Percentiles rank a stretch among this genome's conserved stretches.
phyloP scores from a whole-genome alignment of 2,888 invertebrate species.

The Stomorhina lunata region DNA sequence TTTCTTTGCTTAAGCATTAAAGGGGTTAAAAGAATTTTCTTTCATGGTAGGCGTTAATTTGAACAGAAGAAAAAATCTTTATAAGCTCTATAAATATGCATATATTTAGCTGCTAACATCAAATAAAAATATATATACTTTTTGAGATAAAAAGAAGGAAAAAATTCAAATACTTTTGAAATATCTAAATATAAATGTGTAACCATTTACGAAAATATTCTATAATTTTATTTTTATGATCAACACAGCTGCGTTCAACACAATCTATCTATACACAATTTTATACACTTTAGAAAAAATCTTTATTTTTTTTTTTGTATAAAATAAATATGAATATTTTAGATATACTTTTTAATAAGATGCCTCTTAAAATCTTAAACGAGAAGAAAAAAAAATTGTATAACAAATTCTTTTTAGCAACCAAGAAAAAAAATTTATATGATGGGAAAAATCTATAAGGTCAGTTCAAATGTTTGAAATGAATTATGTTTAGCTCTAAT shows the following conservation, averaged over 20 bases:
- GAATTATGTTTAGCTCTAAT: conserved; percentile 36
- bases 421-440: conserved; percentile 45
- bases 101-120: conserved; percentile 32
- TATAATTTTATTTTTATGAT: conserved; percentile 38
- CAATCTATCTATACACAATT: background rate
- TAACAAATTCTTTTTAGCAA: background rate
- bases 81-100: background rate
- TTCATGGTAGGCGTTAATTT: conserved; percentile 40
- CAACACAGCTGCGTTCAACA: conserved; percentile 29
- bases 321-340: no score
- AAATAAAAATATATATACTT: conserved; percentile 14
- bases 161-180: background rate
- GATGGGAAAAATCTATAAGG: conserved; percentile 40
- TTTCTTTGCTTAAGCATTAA: background rate
- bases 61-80: no score
- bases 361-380: no score
- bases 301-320: no score
- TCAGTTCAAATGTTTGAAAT: conserved; percentile 32
- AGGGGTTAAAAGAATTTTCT: conserved; percentile 6
- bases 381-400: no score
- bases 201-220: conserved; percentile 11
- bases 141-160: background rate
- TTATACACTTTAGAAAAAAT: background rate
- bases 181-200: conserved; percentile 46
- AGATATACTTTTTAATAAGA: no score